Conservation (phyloP, 2,888 invertebrate species). For the Neoitamus cyanurus region DNA sequence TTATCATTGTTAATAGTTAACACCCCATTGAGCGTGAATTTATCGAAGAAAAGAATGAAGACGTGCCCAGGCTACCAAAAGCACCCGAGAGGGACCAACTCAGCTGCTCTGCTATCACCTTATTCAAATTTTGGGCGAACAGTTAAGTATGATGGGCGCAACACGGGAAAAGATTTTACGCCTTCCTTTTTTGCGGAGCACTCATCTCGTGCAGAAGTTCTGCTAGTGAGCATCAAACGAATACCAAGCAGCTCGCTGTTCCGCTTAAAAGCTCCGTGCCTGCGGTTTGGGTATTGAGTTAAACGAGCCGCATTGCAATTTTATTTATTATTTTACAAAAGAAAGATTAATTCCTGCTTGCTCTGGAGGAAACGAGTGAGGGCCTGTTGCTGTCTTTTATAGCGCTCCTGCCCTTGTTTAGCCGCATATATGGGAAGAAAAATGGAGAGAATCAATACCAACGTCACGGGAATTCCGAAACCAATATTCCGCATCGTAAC, state of each 20-base stretch:
- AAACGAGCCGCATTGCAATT: background rate
- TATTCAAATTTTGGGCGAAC: slow-evolving; percentile 29
- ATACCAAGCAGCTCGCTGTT: background rate
- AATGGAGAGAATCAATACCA: background rate
- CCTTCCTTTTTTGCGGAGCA: background rate
- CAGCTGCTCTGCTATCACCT: background rate
- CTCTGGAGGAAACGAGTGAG: background rate
- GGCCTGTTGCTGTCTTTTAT: background rate
- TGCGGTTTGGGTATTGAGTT: background rate
- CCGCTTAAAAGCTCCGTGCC: background rate
- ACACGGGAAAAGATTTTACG: background rate
- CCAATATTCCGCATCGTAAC: background rate
- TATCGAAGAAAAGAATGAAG: slow-evolving; percentile 19
- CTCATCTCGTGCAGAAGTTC: background rate
- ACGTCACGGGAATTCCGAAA: background rate
- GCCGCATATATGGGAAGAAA: background rate
- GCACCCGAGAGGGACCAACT: background rate
- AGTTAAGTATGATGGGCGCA: background rate
- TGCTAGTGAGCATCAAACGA: background rate
- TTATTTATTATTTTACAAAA: slow-evolving; percentile 1
- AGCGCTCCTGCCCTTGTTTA: background rate
- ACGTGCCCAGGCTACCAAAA: slow-evolving; percentile 23
- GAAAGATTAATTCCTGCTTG: background rate
- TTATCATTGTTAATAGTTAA: slow-evolving; percentile 38
- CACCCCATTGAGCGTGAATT: slow-evolving; percentile 35